Base-by-base conservation (phyloP, 2,113 vertebrate genomes). In the Microtus montanus region DNA sequence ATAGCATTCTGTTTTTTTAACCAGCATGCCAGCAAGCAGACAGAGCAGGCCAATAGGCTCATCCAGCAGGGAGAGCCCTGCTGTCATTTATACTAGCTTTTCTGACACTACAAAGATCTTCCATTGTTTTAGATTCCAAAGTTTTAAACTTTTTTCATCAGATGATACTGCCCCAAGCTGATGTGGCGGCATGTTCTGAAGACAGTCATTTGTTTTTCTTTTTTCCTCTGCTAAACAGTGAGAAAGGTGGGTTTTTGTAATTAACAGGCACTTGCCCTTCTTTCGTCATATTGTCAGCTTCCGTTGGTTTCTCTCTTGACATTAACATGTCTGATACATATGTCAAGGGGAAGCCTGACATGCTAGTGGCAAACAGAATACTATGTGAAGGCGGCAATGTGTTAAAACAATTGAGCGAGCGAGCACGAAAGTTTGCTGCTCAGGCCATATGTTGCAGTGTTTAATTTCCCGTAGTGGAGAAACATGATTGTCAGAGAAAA, bases 341-440 rank as follows among this genome's bases (percentile, higher is more conserved):
- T 98, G 98, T 98, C 98, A 98, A 97, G 97, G 15, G 73, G 96
- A 98, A 98, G 97, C 97, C 94, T 98, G 97, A 98, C 98, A 97
- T 95, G 54, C 97, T 98, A 97, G 98, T 97, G 98, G 98, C 98
- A 98, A 98, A 98, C 98, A 98, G 98, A 98, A 98, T 98, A 98
- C 97, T 98, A 98, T 97, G 98, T 0, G 97, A 98, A 98, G 98
- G 98, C 97, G 93, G 98, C 98, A 98, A 98, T 98, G 98, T 98
- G 98, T 98, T 98, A 98, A 98, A 98, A 98, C 98, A 98, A 98
- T 98, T 98, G 98, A 98, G 98, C 96, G 98, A 98, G 98, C 97
- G 93, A 98, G 98, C 97, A 98, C 98, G 98, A 98, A 98, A 98
- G 98, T 98, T 98, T 98, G 98, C 98, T 97, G 98, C 98, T 98